phyloP scores from a whole-genome alignment of 2,888 invertebrate species.

The Pogonocherus hispidulus region DNA sequence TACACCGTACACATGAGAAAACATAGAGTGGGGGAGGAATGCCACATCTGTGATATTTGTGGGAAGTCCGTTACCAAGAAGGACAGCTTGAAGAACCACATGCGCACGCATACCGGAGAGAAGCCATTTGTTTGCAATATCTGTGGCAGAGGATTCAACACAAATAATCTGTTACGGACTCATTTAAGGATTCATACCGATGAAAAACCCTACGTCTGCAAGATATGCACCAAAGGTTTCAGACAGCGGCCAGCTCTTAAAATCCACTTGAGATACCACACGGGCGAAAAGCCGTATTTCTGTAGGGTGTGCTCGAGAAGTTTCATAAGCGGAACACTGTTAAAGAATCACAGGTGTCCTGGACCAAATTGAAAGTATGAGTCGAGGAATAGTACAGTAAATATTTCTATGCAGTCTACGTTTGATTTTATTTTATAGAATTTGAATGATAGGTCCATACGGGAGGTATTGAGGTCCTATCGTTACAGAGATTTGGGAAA shows the following conservation, averaged over 20 bases:
- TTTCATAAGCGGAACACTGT: slow-evolving; percentile 70
- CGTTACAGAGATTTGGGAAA: too few relatives aligned
- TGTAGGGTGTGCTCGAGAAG: background rate
- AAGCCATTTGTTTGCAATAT: slow-evolving; percentile 56
- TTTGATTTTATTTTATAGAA: too few relatives aligned
- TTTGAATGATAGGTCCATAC: too few relatives aligned
- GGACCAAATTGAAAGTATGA: too few relatives aligned
- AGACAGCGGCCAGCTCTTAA: slow-evolving; percentile 7
- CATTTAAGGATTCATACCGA: slow-evolving; percentile 49
- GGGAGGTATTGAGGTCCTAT: too few relatives aligned
- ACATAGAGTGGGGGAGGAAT: slow-evolving; percentile 43
- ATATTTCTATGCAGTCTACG: too few relatives aligned
- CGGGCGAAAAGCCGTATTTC: slow-evolving; percentile 12
- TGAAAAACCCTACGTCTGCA: slow-evolving; percentile 39
- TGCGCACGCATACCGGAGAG: slow-evolving; percentile 57
- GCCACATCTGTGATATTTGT: slow-evolving; percentile 55
- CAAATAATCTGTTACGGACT: slow-evolving; percentile 47
- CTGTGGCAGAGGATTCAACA: slow-evolving; percentile 58
- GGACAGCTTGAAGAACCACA: slow-evolving; percentile 51
- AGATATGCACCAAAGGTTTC: slow-evolving; percentile 39
- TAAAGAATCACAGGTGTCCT: slow-evolving; percentile 66
- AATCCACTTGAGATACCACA: slow-evolving; percentile 23
- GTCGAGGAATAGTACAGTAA: too few relatives aligned
- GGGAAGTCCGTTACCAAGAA: slow-evolving; percentile 49
- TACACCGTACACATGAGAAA: slow-evolving; percentile 52